Evolutionary conservation across 1,140 invertebrate species (phyloP).

Genomic region (Pteromalus puparum): DNA sequence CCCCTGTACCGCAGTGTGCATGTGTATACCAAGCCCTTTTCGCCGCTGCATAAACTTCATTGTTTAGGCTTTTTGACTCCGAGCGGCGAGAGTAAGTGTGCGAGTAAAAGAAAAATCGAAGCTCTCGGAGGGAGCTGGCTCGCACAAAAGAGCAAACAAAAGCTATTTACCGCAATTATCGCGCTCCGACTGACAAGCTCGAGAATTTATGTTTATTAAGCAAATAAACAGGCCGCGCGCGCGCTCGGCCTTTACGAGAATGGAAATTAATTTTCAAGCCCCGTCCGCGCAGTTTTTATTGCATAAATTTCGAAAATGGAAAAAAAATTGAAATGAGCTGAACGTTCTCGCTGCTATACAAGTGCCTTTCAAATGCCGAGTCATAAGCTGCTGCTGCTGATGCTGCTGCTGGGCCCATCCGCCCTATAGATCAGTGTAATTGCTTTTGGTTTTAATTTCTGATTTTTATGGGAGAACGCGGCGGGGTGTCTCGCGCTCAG

Average conservation of each 20-base stretch:
- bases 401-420: neutral
- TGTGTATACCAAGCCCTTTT: conserved; percentile 61
- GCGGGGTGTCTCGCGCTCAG: conserved; percentile 36
- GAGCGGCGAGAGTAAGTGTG: neutral
- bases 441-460: conserved; percentile 49
- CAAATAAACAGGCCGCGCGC: neutral
- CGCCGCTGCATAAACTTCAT: conserved; percentile 66
- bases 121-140: neutral
- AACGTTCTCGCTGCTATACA: neutral
- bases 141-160: neutral
- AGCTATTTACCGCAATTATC: conserved; percentile 30
- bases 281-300: conserved; percentile 22
- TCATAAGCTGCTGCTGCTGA: neutral
- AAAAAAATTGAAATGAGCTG: conserved; percentile 21
- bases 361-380: conserved; percentile 36
- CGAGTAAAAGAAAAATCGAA: neutral
- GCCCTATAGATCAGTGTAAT: conserved; percentile 44
- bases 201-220: conserved; percentile 39
- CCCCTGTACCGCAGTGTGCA: conserved; percentile 61
- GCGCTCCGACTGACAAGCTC: conserved; percentile 3
- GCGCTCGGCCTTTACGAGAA: neutral
- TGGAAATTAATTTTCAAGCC: conserved; percentile 34
- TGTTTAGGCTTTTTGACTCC: conserved; percentile 66
- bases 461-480: conserved; percentile 44
- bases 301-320: conserved; percentile 25